Percentiles rank a stretch among this genome's conserved stretches.
phyloP scores from a whole-genome alignment of 2,888 invertebrate genomes.

The Drosophila kanekoi region DNA sequence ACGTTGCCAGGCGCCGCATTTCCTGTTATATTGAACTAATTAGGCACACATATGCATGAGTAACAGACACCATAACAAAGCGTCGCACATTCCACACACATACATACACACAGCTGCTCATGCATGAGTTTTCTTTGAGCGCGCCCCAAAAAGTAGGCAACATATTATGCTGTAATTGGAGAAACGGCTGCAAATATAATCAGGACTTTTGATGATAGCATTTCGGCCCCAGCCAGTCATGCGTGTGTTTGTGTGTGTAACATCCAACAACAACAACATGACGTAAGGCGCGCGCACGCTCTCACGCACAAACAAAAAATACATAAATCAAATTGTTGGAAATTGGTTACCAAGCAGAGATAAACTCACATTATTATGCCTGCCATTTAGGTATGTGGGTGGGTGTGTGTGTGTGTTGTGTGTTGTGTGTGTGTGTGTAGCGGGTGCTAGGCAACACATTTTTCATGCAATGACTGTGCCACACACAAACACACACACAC shows the following conservation, averaged over 20 bases:
- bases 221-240: constrained; percentile 46
- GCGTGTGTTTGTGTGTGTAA: constrained; percentile 35
- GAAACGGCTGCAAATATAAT: constrained; percentile 57
- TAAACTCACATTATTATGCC: constrained; percentile 79
- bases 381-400: constrained; percentile 36
- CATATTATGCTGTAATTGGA: constrained; percentile 48
- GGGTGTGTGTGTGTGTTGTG: neutral
- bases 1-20: constrained; percentile 38
- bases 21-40: constrained; percentile 53
- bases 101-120: neutral
- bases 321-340: constrained; percentile 77
- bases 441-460: constrained; percentile 30
- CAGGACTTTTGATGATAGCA: constrained; percentile 57
- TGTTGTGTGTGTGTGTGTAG: neutral
- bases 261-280: constrained; percentile 16
- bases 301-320: constrained; percentile 69
- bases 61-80: constrained; percentile 38
- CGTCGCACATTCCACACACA: constrained; percentile 6
- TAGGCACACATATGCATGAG: constrained; percentile 39
- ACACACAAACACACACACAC: constrained; percentile 3
- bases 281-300: constrained; percentile 26
- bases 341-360: constrained; percentile 75
- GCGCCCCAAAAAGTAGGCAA: constrained; percentile 32
- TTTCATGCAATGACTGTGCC: constrained; percentile 30
- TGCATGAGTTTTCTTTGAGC: constrained; percentile 8